These are phyloP conservation scores for Euthynnus affinis DNA, from an alignment of 2,797 vertebrate genomes.

Conservation along the genomic window DNA sequence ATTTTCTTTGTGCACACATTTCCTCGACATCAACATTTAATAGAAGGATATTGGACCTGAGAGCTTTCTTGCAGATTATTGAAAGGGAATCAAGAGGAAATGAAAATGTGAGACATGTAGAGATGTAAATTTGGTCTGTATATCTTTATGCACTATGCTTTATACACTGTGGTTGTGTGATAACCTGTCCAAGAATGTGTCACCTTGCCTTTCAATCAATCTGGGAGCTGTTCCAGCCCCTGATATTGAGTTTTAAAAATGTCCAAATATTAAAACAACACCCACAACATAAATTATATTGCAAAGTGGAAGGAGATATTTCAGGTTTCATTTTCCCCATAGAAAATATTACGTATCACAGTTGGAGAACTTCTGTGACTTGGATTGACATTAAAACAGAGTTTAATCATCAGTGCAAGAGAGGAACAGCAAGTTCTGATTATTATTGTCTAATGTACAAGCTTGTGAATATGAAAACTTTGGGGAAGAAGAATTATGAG, in stretches of 20 bases:
- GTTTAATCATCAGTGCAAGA: not conserved
- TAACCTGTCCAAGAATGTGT: constrained; percentile 35
- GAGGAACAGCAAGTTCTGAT: too few relatives aligned
- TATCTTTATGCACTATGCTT: constrained; percentile 21
- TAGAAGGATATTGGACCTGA: constrained; percentile 39
- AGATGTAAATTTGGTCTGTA: constrained; percentile 33
- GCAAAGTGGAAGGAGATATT: not conserved
- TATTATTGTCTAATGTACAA: too few relatives aligned
- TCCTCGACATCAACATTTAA: constrained; percentile 39
- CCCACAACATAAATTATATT: not conserved
- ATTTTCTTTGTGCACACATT: constrained; percentile 34
- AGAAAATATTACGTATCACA: not conserved
- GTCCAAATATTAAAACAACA: constrained; percentile 5
- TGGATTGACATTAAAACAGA: not conserved
- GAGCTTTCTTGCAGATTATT: constrained; percentile 8
- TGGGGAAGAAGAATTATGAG: too few relatives aligned
- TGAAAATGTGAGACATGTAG: constrained; percentile 31
- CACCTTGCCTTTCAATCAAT: not conserved
- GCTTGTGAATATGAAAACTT: too few relatives aligned
- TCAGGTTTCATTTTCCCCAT: not conserved
- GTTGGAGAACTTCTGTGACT: not conserved
- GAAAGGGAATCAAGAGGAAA: constrained; percentile 29
- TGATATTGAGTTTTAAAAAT: not conserved
- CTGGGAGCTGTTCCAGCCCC: not conserved
- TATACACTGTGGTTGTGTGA: not conserved